Evolutionary conservation across 1,140 invertebrate species (phyloP).

Genomic region (Solen grandis): DNA sequence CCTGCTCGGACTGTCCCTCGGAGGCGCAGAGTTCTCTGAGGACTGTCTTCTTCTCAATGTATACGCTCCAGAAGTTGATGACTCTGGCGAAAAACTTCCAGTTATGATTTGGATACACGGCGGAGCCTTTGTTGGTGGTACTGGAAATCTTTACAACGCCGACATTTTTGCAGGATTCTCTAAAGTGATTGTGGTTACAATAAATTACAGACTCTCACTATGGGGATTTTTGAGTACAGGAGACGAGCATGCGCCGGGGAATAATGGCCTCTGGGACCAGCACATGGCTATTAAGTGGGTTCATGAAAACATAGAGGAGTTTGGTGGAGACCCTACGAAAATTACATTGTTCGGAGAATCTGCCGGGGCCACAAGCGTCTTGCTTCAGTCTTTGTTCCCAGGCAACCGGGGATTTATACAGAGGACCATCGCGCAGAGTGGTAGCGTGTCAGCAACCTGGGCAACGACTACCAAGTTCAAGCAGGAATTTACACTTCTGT

Average conservation of each 20-base stretch:
- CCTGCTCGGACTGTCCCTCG: too few relatives aligned
- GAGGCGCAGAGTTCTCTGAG: constrained; percentile 35
- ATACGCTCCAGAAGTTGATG: constrained; percentile 85
- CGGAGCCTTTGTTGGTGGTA: constrained; percentile 4
- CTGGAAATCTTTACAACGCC: neutral
- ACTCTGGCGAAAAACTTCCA: constrained; percentile 84
- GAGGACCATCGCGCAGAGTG: constrained; percentile 85
- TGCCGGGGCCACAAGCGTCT: constrained; percentile 59
- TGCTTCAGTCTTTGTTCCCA: constrained; percentile 11
- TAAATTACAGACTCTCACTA: constrained; percentile 77
- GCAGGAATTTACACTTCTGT: neutral
- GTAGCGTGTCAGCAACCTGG: constrained; percentile 88
- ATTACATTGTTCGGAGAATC: constrained; percentile 59
- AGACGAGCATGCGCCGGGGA: constrained; percentile 75
- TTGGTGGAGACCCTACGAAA: constrained; percentile 84
- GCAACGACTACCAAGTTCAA: constrained; percentile 86
- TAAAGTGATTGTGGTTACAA: constrained; percentile 75
- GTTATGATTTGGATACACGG: constrained; percentile 48
- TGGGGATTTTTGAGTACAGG: constrained; percentile 71
- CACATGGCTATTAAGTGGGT: constrained; percentile 77
- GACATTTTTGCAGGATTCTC: constrained; percentile 82
- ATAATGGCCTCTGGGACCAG: constrained; percentile 80
- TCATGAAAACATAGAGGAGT: constrained; percentile 81
- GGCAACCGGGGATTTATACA: constrained; percentile 89
- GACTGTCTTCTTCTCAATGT: constrained; percentile 66